Evolutionary conservation across 2,888 invertebrate species (phyloP), one percentile per base, ranked within the genome.

Genomic region (Stomorhina lunata): DNA sequence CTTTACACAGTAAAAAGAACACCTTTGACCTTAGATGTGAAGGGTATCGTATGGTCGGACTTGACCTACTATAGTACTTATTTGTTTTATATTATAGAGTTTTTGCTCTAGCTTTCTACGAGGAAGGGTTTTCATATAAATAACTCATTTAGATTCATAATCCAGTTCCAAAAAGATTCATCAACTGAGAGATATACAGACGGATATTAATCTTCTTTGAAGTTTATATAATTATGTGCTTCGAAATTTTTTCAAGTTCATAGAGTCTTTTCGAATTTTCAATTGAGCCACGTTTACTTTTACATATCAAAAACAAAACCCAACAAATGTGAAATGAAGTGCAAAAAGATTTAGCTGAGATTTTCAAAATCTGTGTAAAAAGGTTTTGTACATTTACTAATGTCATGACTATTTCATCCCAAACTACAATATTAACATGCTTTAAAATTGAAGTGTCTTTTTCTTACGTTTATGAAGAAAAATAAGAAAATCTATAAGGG

Each of bases 301-400:
- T 12, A 27, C 27, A 29, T 29, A 45, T 63, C 45, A 29, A 45
- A 45, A 63, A 29, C 15, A 29, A 6, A 48, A 50, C 10, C 27
- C 40, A 20, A 29, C 17, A 17, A 43, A 53, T 29, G n/a, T n/a
- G 53, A 53, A 73, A 55, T 43, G 53, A 53, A 53, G 43, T 63
- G 53, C n/a, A 63, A 72, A 63, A 50, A 40, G 27, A 2, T 63
- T 63, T 32, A 48, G 20, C 43, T 53, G 53, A 29, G 73, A 73
- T 63, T 73, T 63, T 29, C 9, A 29, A 72, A 72, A 63, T 73
- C 63, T 53, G 43, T 29, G 32, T 48, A 4, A 15, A 34, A 59
- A 59, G 71, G 71, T 71, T 15, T 34, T 20, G n/a, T 15, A 61
- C n/a, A 22, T 45, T 7, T 17, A 55, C n/a, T 53, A 55, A 15